Evolutionary conservation across 1,140 invertebrate species (phyloP).

Genomic region (Drosophila melanogaster): DNA sequence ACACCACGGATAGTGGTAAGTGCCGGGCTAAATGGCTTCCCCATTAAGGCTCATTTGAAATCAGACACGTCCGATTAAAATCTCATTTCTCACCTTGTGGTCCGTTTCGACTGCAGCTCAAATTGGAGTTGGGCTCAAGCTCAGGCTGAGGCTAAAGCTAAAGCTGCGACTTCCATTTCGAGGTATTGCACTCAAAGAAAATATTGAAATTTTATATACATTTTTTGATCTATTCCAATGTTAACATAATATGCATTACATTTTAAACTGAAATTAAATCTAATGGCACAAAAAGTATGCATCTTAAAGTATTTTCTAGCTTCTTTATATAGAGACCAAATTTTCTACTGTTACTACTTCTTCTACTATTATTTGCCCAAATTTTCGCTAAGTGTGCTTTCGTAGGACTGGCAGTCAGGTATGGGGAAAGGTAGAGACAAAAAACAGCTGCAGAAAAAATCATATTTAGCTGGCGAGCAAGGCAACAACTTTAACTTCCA

Average conservation of each 20-base stretch:
- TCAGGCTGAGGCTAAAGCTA: conserved; percentile 14
- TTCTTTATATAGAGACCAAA: too few species aligned
- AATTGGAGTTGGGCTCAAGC: conserved; percentile 61
- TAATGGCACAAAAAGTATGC: too few species aligned
- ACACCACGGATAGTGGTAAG: conserved; percentile 53
- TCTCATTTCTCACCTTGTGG: conserved; percentile 85
- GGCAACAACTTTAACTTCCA: conserved; percentile 36
- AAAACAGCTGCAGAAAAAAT: conserved; percentile 77
- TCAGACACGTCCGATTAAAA: conserved; percentile 85
- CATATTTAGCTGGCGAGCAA: conserved; percentile 63
- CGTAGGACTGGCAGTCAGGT: conserved; percentile 25
- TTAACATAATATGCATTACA: too few species aligned
- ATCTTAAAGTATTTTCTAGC: too few species aligned
- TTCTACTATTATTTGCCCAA: not conserved
- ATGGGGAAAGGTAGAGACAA: conserved; percentile 52
- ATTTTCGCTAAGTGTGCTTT: conserved; percentile 1
- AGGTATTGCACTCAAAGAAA: conserved; percentile 23
- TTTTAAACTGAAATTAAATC: too few species aligned
- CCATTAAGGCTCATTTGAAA: conserved; percentile 85
- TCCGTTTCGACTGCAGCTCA: conserved; percentile 64
- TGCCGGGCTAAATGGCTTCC: conserved; percentile 78
- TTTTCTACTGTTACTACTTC: too few species aligned
- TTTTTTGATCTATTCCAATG: too few species aligned
- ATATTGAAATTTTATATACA: too few species aligned
- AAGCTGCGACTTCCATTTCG: conserved; percentile 20